Conservation (phyloP, 53 echinoderm and acorn worm genomes). For the Antedon mediterranea region DNA sequence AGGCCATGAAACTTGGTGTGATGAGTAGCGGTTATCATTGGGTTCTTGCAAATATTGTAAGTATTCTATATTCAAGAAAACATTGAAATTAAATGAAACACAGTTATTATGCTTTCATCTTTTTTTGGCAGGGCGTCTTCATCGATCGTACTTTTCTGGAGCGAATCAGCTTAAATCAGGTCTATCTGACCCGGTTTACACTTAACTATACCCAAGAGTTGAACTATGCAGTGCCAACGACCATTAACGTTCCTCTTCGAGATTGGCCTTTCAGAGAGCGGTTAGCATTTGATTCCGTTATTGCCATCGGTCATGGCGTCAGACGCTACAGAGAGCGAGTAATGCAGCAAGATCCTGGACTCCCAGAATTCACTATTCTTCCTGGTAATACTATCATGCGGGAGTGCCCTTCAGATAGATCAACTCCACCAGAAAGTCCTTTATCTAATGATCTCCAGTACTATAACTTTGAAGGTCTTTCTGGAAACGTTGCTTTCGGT, state of each 20-base stretch:
- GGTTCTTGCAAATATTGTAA: constrained; percentile 84
- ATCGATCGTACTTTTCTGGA: constrained; percentile 34
- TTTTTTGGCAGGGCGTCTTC: not conserved
- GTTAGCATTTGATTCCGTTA: constrained; percentile 66
- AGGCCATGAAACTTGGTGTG: constrained; percentile 49
- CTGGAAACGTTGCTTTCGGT: constrained; percentile 80
- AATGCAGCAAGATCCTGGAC: not conserved
- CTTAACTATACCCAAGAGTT: constrained; percentile 87
- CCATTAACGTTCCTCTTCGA: constrained; percentile 29
- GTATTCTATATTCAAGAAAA: constrained; percentile 1
- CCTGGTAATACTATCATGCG: constrained; percentile 90
- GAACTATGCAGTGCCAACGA: constrained; percentile 65
- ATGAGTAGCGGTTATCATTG: constrained; percentile 59
- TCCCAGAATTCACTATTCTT: constrained; percentile 35
- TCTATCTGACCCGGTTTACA: constrained; percentile 74
- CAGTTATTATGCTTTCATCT: no score
- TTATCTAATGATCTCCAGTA: constrained; percentile 39
- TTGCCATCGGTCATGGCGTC: constrained; percentile 76
- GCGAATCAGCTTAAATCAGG: constrained; percentile 62
- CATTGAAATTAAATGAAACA: no score
- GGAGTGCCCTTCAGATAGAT: constrained; percentile 62
- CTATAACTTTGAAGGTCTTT: constrained; percentile 68
- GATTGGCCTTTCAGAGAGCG: constrained; percentile 53
- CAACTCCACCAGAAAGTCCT: constrained; percentile 33
- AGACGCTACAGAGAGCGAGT: constrained; percentile 40